Evolutionary conservation across 2,797 vertebrate species (phyloP).

Genomic region (Adrianichthys oophorus): DNA sequence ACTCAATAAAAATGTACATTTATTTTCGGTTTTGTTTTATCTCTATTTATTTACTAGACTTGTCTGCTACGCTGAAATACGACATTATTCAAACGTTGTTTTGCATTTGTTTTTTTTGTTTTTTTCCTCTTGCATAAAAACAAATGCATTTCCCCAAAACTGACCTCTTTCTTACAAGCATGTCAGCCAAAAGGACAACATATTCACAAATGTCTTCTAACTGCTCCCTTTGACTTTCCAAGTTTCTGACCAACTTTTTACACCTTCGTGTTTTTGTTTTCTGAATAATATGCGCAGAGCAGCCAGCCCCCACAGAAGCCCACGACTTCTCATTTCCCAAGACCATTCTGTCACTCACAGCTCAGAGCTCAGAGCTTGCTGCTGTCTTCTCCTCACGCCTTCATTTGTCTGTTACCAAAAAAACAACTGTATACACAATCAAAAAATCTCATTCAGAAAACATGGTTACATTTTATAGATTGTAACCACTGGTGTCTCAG

Average conservation of each 20-base stretch:
- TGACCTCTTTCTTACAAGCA: background rate
- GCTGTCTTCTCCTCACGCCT: slow-evolving; percentile 32
- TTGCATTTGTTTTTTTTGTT: background rate
- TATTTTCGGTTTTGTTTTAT: background rate
- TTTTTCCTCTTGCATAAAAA: background rate
- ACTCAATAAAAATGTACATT: background rate
- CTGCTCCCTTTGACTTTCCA: slow-evolving; percentile 4
- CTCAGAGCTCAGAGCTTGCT: slow-evolving; percentile 34
- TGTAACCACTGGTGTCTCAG: slow-evolving; percentile 5
- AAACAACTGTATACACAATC: slow-evolving; percentile 19
- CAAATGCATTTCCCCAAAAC: background rate
- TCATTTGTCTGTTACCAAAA: slow-evolving; percentile 39
- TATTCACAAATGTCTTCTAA: slow-evolving; percentile 5
- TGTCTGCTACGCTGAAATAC: background rate
- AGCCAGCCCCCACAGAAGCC: slow-evolving; percentile 53
- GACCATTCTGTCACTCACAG: slow-evolving; percentile 36
- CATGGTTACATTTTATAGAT: slow-evolving; percentile 21
- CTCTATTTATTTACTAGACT: background rate
- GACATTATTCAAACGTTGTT: too few relatives aligned
- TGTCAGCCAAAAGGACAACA: slow-evolving; percentile 19
- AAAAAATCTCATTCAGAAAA: slow-evolving; percentile 7
- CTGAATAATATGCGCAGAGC: slow-evolving; percentile 26
- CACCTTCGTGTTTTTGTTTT: slow-evolving; percentile 12
- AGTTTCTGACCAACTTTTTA: slow-evolving; percentile 16
- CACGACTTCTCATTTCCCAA: slow-evolving; percentile 53